Evolutionary conservation across 1,140 invertebrate genomes (phyloP).

Genomic region (Phymorhynchus buccinoides): DNA sequence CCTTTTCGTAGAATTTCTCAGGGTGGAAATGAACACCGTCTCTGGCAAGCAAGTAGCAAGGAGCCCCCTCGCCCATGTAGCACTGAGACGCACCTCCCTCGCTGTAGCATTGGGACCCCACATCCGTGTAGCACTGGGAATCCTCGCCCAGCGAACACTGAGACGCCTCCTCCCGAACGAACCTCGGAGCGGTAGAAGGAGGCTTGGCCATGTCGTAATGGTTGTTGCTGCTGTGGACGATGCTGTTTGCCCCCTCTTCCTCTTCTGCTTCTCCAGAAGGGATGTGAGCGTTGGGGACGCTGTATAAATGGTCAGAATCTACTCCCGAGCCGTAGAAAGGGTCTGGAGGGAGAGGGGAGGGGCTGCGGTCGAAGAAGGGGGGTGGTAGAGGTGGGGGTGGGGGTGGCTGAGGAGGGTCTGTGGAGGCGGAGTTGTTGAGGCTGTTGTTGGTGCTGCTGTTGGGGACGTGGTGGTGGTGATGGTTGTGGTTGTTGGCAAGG

Average conservation of each 20-base stretch:
- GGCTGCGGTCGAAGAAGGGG: conserved; percentile 35
- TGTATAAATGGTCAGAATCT: conserved; percentile 40
- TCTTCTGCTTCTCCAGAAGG: conserved; percentile 54
- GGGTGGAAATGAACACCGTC: neutral
- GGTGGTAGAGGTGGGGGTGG: conserved; percentile 64
- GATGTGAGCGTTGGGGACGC: conserved; percentile 46
- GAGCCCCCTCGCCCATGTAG: conserved; percentile 42
- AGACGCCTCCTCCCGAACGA: neutral
- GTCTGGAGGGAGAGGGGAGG: conserved; percentile 45
- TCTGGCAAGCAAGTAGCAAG: neutral
- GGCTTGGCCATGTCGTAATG: conserved; percentile 41
- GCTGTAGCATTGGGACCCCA: neutral
- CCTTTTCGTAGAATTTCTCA: conserved; percentile 38
- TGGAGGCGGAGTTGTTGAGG: conserved; percentile 65
- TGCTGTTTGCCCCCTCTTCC: conserved; percentile 42
- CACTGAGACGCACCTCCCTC: neutral
- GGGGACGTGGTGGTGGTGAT: conserved; percentile 62
- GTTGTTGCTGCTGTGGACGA: conserved; percentile 48
- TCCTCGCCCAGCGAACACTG: neutral
- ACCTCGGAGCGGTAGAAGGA: conserved; percentile 6
- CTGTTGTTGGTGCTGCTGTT: conserved; percentile 53
- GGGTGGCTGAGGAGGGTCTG: too few relatives aligned
- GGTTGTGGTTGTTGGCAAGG: conserved; percentile 48
- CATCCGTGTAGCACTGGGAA: conserved; percentile 27
- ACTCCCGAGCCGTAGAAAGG: conserved; percentile 10